phyloP scores from a whole-genome alignment of 2,113 vertebrate genomes.

The Nettapus auritus region DNA sequence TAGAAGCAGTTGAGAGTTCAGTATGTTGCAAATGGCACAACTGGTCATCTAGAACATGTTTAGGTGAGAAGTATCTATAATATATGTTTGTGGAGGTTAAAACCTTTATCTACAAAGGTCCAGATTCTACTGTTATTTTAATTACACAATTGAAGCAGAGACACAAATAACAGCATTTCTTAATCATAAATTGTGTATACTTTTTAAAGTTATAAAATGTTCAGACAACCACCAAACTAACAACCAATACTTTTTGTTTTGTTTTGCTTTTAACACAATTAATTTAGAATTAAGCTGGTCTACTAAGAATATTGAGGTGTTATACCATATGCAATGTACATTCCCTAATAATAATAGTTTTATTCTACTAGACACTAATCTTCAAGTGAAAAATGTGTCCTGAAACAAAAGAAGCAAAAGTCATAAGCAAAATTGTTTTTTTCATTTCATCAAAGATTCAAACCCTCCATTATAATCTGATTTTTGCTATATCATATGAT shows the following conservation, averaged over 20 bases:
- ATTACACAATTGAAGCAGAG: not conserved
- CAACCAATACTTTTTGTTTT: rapidly evolving
- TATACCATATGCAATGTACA: not conserved
- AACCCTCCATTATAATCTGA: not conserved
- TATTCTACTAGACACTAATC: not conserved
- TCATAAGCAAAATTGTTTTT: not conserved
- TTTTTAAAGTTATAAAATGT: not conserved
- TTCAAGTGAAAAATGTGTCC: not conserved
- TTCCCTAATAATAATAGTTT: not conserved
- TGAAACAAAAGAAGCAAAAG: not conserved
- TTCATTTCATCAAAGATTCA: not conserved
- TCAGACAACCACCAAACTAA: not conserved
- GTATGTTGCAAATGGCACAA: constrained; percentile 1
- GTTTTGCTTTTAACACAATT: not conserved
- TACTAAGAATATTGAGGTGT: not conserved
- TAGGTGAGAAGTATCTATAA: not conserved
- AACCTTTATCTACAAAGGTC: not conserved
- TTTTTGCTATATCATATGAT: not conserved
- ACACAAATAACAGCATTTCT: not conserved
- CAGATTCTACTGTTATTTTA: not conserved
- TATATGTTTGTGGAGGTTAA: not conserved
- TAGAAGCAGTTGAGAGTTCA: constrained; percentile 24
- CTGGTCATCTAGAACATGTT: constrained; percentile 32
- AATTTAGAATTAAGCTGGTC: not conserved
- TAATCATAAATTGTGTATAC: not conserved